Percentiles rank a stretch among this genome's conserved stretches.
phyloP scores from a whole-genome alignment of 2,888 invertebrate genomes.

The Luperina testacea region DNA sequence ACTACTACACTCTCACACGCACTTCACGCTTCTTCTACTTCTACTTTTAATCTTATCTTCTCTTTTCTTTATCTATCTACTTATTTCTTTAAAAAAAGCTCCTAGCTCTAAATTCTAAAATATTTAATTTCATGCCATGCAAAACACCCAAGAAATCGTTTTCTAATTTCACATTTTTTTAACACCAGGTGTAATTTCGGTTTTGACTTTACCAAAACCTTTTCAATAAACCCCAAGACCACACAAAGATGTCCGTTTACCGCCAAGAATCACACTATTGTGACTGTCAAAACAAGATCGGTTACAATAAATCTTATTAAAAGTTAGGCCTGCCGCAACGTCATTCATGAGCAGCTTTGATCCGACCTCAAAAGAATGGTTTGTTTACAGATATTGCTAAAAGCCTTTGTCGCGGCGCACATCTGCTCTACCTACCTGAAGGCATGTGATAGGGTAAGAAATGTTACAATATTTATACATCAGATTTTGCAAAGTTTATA shows the following conservation, averaged over 20 bases:
- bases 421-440: constrained; percentile 83
- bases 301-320: constrained; percentile 90
- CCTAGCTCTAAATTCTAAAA: background rate
- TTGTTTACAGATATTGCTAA: constrained; percentile 83
- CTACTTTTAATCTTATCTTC: too few relatives aligned
- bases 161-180: constrained; percentile 60
- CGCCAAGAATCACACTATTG: constrained; percentile 84
- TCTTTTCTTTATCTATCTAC: background rate
- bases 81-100: background rate
- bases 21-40: background rate
- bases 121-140: background rate
- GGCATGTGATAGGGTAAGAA: constrained; percentile 35
- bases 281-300: constrained; percentile 90
- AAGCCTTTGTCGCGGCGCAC: constrained; percentile 79
- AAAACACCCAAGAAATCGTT: constrained; percentile 40
- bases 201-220: constrained; percentile 81
- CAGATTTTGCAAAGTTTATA: constrained; percentile 5
- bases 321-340: constrained; percentile 81
- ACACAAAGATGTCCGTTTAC: constrained; percentile 86
- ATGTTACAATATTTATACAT: constrained; percentile 13
- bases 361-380: constrained; percentile 81
- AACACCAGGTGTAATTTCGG: constrained; percentile 81
- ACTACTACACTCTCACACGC: background rate
- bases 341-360: constrained; percentile 82
- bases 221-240: constrained; percentile 81